These are phyloP conservation scores for Drosophila kohkoa DNA, from an alignment of 1,140 invertebrate genomes.

Conservation along the genomic window DNA sequence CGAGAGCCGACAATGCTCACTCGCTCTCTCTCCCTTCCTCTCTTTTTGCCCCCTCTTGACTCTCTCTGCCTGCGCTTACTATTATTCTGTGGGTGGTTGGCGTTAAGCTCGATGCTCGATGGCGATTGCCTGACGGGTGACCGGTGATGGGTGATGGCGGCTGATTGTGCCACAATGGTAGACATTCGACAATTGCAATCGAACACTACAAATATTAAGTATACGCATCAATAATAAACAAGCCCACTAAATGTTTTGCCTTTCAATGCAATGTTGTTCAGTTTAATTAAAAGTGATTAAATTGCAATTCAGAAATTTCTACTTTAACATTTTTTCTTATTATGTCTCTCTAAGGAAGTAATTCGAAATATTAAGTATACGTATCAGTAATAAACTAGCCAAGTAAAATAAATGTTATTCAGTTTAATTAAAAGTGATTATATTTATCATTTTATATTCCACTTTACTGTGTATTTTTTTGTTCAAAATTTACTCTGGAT, in stretches of 20 bases:
- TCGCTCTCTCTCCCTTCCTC: background rate
- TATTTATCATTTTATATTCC: too few species aligned
- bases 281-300: background rate
- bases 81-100: slow-evolving; percentile 26
- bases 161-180: slow-evolving; percentile 32
- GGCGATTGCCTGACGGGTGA: background rate
- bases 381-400: too few species aligned
- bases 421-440: background rate
- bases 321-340: too few species aligned
- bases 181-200: slow-evolving; percentile 21
- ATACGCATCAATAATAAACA: background rate
- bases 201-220: slow-evolving; percentile 2
- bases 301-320: too few species aligned
- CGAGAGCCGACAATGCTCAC: slow-evolving; percentile 23
- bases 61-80: slow-evolving; percentile 5
- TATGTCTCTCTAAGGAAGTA: too few species aligned
- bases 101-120: background rate
- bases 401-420: background rate
- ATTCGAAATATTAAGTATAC: too few species aligned
- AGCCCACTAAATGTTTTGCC: background rate
- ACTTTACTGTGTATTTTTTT: too few species aligned
- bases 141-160: slow-evolving; percentile 3
- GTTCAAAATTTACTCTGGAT: too few species aligned
- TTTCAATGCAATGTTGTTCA: background rate
- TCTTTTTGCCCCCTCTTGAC: background rate